Evolutionary conservation across 2,888 invertebrate species (phyloP).

Genomic region (Microctonus brassicae): DNA sequence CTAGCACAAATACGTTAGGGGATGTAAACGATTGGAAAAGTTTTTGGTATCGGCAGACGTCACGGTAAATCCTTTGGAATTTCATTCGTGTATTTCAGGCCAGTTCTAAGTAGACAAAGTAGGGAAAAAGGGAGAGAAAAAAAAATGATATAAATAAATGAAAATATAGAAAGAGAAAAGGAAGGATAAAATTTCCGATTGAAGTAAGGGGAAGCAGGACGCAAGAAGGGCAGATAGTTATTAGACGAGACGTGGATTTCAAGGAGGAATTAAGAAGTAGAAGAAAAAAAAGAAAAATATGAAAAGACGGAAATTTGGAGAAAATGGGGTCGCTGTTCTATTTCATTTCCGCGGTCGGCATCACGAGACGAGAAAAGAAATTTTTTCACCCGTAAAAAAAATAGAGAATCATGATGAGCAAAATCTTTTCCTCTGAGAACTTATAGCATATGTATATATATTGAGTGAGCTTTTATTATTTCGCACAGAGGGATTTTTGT

Average conservation of each 20-base stretch:
- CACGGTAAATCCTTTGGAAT: not conserved
- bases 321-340: slow-evolving; percentile 24
- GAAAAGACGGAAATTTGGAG: slow-evolving; percentile 4
- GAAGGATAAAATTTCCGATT: slow-evolving; percentile 40
- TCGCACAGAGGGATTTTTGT: not conserved
- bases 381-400: slow-evolving; percentile 24
- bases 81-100: not conserved
- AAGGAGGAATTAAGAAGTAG: slow-evolving; percentile 10
- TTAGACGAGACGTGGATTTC: slow-evolving; percentile 26
- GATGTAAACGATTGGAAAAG: slow-evolving; percentile 19
- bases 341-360: slow-evolving; percentile 22
- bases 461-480: not conserved
- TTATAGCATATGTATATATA: not conserved
- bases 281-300: not conserved
- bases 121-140: not conserved
- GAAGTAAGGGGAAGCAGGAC: not conserved
- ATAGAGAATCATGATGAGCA: slow-evolving; percentile 19
- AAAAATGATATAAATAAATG: not conserved
- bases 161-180: not conserved
- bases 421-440: slow-evolving; percentile 1
- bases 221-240: not conserved
- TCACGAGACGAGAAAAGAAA: not conserved
- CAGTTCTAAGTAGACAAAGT: not conserved
- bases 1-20: not conserved
- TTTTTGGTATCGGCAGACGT: slow-evolving; percentile 2